Percentiles rank a stretch among this genome's conserved stretches.
These are phyloP conservation scores for Bolinopsis microptera DNA, from an alignment of 37 sponge, comb jelly and placozoan species.

Conservation along the genomic window DNA sequence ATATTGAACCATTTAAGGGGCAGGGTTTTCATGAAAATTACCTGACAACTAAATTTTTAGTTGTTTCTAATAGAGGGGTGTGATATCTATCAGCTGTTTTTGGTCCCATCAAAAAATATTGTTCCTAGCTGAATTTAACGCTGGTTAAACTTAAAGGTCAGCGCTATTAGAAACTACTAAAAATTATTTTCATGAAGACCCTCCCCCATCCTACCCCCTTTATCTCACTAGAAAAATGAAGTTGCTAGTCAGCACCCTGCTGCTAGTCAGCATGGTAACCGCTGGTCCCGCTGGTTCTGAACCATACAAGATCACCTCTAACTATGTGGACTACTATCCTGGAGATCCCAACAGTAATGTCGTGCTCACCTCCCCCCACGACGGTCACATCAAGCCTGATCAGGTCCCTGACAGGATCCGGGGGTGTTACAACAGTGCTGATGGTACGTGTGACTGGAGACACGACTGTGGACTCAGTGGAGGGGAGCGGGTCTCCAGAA, in stretches of 20 bases:
- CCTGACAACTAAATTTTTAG: too few relatives aligned
- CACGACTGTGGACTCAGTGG: conserved; percentile 36
- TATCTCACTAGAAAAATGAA: too few relatives aligned
- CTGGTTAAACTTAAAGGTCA: too few relatives aligned
- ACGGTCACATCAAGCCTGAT: background rate
- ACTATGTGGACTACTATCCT: background rate
- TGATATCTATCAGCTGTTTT: too few relatives aligned
- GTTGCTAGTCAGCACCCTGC: background rate
- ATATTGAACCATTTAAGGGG: too few relatives aligned
- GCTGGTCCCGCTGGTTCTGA: background rate
- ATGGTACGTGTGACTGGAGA: background rate
- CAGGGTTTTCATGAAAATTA: too few relatives aligned
- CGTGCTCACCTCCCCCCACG: conserved; percentile 20
- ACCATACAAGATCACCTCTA: background rate
- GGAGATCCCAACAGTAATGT: background rate
- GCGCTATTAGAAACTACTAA: too few relatives aligned
- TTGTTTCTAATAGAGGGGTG: too few relatives aligned
- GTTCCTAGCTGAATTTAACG: too few relatives aligned
- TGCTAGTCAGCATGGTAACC: background rate
- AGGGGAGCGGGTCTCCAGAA: background rate
- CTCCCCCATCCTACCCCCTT: too few relatives aligned
- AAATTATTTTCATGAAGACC: too few relatives aligned
- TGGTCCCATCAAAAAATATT: too few relatives aligned
- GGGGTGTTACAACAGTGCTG: conserved; percentile 24
- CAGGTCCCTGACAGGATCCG: background rate